phyloP scores from a whole-genome alignment of 2,888 invertebrate genomes.

The Danaus chrysippus region DNA sequence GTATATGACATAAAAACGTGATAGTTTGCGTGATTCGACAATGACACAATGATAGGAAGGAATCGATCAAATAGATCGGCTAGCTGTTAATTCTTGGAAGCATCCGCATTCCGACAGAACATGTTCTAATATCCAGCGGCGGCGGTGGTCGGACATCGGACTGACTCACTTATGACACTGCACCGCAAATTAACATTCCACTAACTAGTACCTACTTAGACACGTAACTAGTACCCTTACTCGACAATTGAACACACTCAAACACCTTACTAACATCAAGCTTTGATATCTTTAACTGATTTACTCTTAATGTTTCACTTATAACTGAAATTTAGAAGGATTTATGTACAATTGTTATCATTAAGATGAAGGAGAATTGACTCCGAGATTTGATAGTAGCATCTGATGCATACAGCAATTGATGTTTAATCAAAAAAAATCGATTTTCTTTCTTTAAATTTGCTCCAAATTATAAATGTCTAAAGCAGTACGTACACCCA shows the following conservation, averaged over 20 bases:
- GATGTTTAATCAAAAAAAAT: no score
- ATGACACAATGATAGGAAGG: slow-evolving; percentile 38
- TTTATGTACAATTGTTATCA: no score
- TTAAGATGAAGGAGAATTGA: no score
- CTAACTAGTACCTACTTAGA: slow-evolving; percentile 50
- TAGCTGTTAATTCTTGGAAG: slow-evolving; percentile 58
- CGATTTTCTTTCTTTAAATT: no score
- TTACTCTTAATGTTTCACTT: no score
- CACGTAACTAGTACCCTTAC: slow-evolving; percentile 36
- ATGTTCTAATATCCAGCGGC: slow-evolving; percentile 60
- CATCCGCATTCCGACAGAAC: slow-evolving; percentile 71
- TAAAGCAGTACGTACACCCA: no score
- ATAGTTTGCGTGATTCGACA: slow-evolving; percentile 34
- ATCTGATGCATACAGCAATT: no score
- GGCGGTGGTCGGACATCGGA: slow-evolving; percentile 43
- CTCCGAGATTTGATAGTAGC: no score
- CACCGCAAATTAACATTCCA: slow-evolving; percentile 68
- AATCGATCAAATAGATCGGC: slow-evolving; percentile 44
- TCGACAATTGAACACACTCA: slow-evolving; percentile 43
- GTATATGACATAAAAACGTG: slow-evolving; percentile 22
- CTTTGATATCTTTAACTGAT: no score
- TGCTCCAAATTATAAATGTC: no score
- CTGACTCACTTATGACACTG: slow-evolving; percentile 69
- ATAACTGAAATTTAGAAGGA: no score
- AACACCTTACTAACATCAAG: slow-evolving; percentile 27